Base-by-base conservation (phyloP, 2,888 invertebrate genomes). In the Pyralis farinalis region DNA sequence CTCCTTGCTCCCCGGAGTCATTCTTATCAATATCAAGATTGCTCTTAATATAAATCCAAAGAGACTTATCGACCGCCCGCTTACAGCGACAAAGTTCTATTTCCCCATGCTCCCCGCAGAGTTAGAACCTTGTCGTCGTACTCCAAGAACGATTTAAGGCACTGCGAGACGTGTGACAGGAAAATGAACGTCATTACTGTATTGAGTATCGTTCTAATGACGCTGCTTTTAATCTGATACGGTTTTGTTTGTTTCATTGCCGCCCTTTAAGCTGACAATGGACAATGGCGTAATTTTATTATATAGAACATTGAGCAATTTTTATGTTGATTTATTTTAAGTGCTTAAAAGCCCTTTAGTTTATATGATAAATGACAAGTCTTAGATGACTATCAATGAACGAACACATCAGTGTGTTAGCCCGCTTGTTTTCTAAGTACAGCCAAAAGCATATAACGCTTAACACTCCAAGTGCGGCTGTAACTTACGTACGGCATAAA, bases 21-120 rank as follows among this genome's bases (percentile, higher is more conserved):
- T 47, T 51, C 57, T 76, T 73, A 74, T 75, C 72, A 44, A 21
- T 39, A 76, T 76, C 72, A 64, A 72, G 77, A 76, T 76, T 49
- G 50, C 9, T 39, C 37, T 35, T 44, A 33, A 42, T 50, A 44
- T 50, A 45, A 46, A 45, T 40, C 44, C 40, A 42, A 34, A 27
- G 30, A 25, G 39, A 25, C 42, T 38, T 51, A 55, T 43, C 21
- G 34, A 44, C 50, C 46, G 49, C 27, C 21, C 37, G 41, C 44
- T 38, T 40, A 42, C 30, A 49, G 37, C 43, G 59, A 64, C 43
- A 53, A 34, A 43, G 63, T 56, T 42, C 52, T 47, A 61, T 42
- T 35, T 8, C 41, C 43, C 42, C 49, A 1, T 6, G 12, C 36
- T 5, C 3, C 1, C 7, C 7, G n/a, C 5, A 12, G 3, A n/a